These are phyloP conservation scores for Adrianichthys oophorus DNA, from an alignment of 2,797 vertebrate species.

Conservation along the genomic window DNA sequence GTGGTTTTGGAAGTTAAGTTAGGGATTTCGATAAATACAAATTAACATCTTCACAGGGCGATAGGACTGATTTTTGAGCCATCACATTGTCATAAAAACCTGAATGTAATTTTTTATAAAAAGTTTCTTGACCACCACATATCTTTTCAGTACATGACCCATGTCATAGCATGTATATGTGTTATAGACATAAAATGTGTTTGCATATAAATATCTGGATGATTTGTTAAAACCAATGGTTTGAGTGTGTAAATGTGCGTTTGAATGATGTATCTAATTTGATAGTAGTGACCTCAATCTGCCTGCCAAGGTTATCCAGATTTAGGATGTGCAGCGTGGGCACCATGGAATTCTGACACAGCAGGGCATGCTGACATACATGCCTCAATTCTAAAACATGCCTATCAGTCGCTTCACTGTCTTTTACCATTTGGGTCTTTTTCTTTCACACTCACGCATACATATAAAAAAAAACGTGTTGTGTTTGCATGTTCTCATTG, in stretches of 20 bases:
- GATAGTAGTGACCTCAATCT: slow-evolving; percentile 80
- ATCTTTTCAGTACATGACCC: too few species aligned
- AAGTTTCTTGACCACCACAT: too few species aligned
- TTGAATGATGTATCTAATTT: slow-evolving; percentile 71
- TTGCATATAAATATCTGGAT: slow-evolving; percentile 24
- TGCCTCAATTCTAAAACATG: slow-evolving; percentile 65
- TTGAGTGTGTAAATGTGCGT: slow-evolving; percentile 21
- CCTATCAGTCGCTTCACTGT: slow-evolving; percentile 49
- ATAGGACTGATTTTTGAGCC: too few species aligned
- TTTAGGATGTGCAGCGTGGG: slow-evolving; percentile 57
- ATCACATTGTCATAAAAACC: too few species aligned
- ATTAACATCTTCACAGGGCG: too few species aligned
- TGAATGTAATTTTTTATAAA: too few species aligned
- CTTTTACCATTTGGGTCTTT: slow-evolving; percentile 25
- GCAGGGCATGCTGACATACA: slow-evolving; percentile 61
- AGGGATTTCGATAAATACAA: too few species aligned
- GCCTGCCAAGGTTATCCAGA: slow-evolving; percentile 75
- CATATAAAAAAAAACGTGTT: too few species aligned
- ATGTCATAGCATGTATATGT: neutral
- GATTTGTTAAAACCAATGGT: slow-evolving; percentile 21
- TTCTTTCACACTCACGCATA: slow-evolving; percentile 4
- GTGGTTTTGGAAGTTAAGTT: too few species aligned
- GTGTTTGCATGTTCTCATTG: too few species aligned
- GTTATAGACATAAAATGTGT: slow-evolving; percentile 29
- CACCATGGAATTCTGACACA: slow-evolving; percentile 73